phyloP scores from a whole-genome alignment of 1,140 invertebrate genomes.

The Liolophura sinensis region DNA sequence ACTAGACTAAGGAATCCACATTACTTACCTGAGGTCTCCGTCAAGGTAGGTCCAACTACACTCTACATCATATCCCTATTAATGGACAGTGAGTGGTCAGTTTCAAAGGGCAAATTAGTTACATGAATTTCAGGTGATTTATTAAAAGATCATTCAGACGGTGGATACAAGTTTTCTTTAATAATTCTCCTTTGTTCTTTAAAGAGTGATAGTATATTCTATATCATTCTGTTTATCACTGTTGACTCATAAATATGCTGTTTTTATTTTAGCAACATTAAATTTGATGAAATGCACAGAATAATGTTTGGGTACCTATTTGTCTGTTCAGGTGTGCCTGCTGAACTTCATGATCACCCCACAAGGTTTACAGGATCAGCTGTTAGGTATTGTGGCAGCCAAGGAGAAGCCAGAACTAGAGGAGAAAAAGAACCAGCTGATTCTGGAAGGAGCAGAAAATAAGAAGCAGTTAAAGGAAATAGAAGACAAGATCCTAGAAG shows the following conservation, averaged over 20 bases:
- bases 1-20: constrained; percentile 59
- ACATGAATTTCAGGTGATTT: too few relatives aligned
- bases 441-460: constrained; percentile 56
- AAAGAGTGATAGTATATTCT: too few relatives aligned
- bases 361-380: constrained; percentile 60
- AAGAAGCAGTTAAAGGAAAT: constrained; percentile 81
- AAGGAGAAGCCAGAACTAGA: constrained; percentile 60
- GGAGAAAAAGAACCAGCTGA: constrained; percentile 59
- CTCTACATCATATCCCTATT: too few relatives aligned
- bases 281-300: not conserved
- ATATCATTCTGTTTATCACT: too few relatives aligned
- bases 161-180: too few relatives aligned
- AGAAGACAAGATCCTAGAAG: constrained; percentile 90
- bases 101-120: too few relatives aligned
- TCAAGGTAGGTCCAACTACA: constrained; percentile 45
- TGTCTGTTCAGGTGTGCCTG: constrained; percentile 48
- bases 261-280: not conserved
- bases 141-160: too few relatives aligned
- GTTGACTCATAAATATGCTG: too few relatives aligned
- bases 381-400: constrained; percentile 59
- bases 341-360: constrained; percentile 61
- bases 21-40: constrained; percentile 59
- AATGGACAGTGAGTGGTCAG: too few relatives aligned
- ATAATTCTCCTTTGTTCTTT: too few relatives aligned
- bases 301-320: not conserved